Evolutionary conservation across 2,797 vertebrate genomes (phyloP), one percentile per base, ranked within the genome.

Genomic region (Selene dorsalis): DNA sequence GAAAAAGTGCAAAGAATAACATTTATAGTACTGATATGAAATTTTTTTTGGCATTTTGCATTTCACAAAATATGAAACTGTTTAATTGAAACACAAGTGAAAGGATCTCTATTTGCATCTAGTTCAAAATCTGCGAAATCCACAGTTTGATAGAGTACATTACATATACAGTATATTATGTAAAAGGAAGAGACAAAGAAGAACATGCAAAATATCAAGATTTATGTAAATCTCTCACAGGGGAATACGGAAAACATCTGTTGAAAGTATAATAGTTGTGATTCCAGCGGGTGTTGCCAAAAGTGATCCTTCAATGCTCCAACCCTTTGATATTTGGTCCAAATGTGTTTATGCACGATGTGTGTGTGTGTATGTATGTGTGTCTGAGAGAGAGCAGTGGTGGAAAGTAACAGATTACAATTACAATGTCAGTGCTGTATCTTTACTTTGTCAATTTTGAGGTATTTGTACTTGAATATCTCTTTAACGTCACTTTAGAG

Each of bases 181-280:
- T 10, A 20, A n/a, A 43, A 52, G 24, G 56, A 16, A 28, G 6
- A 24, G 9, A 43, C n/a, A 71, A 56, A 48, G 24, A 5, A 10
- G 1, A 60, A 59, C 35, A 80, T 2, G 45, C 38, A 35, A 67
- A 41, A n/a, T 56, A 16, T 26, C 26, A 35, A n/a, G n/a, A 75
- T 56, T 30, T 26, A 8, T 20, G 30, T 35, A 28, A 66, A 60
- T 45, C 7, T 45, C 72, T 53, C 72, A 6, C 0, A 0, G 9
- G 58, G 35, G 52, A 45, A 45, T 14, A 52, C 6, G 17, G 47
- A 48, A 48, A 60, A 69, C 24, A 62, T 48, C 35, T 71, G 50
- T 28, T 18, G 18, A 63, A 77, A 61, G 61, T 38, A 59, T 39
- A 75, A 39, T 20, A 2, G 32, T 18, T 1, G n/a, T 32, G 2